These are phyloP conservation scores for Xenopus borealis DNA, from an alignment of 2,113 vertebrate species.

Conservation along the genomic window DNA sequence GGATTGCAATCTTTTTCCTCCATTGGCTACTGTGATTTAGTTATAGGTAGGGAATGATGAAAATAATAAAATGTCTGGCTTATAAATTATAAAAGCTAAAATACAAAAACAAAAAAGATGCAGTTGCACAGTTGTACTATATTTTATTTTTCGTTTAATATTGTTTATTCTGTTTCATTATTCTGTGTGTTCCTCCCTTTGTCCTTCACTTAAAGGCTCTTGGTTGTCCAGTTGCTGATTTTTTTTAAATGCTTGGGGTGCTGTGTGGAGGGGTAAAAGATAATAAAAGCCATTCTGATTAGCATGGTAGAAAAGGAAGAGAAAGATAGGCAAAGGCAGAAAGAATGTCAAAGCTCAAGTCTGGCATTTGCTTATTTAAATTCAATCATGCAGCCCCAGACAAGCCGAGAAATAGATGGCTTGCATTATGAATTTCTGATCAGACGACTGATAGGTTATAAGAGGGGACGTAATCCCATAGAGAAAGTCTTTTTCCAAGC, in stretches of 20 bases:
- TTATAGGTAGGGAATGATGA: too few species aligned
- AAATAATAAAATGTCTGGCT: too few species aligned
- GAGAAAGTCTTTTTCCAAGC: slow-evolving; percentile 66
- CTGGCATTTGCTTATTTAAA: slow-evolving; percentile 85
- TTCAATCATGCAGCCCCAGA: slow-evolving; percentile 71
- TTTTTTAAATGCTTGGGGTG: slow-evolving; percentile 52
- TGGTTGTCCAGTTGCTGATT: slow-evolving; percentile 62
- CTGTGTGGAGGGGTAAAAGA: slow-evolving; percentile 41
- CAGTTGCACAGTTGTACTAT: too few species aligned
- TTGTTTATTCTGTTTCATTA: too few species aligned
- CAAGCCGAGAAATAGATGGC: slow-evolving; percentile 68
- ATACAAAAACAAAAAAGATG: too few species aligned
- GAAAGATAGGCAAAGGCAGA: slow-evolving; percentile 61
- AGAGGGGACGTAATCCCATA: slow-evolving; percentile 70
- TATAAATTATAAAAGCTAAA: too few species aligned
- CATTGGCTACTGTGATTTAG: too few species aligned
- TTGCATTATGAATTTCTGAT: slow-evolving; percentile 79
- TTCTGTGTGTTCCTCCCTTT: too few species aligned
- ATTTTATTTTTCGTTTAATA: too few species aligned
- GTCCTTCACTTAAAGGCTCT: slow-evolving; percentile 23
- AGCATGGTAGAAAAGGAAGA: slow-evolving; percentile 48
- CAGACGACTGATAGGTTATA: slow-evolving; percentile 72
- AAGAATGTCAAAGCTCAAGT: slow-evolving; percentile 69
- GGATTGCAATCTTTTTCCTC: too few species aligned
- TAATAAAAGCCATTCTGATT: slow-evolving; percentile 47